These are phyloP conservation scores for Cantharis lateralis DNA, from an alignment of 2,888 invertebrate species.

Conservation along the genomic window DNA sequence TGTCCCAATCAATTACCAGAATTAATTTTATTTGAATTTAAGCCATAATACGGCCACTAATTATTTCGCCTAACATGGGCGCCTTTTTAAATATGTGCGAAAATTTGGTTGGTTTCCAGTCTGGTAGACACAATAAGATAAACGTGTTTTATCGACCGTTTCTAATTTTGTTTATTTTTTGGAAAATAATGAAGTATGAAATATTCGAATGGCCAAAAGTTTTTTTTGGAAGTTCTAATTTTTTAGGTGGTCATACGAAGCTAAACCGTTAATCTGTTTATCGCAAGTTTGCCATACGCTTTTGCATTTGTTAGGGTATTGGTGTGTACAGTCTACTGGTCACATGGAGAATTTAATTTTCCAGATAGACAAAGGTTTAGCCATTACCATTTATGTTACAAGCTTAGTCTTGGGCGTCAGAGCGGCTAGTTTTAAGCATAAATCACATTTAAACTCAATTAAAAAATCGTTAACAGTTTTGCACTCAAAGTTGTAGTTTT, in stretches of 20 bases:
- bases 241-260: neutral
- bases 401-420: constrained; percentile 1
- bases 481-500: neutral
- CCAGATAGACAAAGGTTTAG: neutral
- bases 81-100: neutral
- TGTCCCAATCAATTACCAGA: neutral
- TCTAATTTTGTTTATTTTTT: neutral
- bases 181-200: neutral
- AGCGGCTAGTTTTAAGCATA: neutral
- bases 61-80: neutral
- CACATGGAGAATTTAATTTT: constrained; percentile 24
- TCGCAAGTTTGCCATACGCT: constrained; percentile 30
- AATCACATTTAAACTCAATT: neutral
- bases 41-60: neutral
- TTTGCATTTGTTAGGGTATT: constrained; percentile 22
- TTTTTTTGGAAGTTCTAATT: neutral
- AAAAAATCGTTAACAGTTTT: neutral
- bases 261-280: constrained; percentile 30
- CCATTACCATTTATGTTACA: neutral
- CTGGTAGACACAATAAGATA: neutral
- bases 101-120: neutral
- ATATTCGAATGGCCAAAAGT: neutral
- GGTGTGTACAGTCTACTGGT: constrained; percentile 20
- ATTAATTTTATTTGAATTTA: neutral
- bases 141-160: neutral